A percentile compares a stretch with the other conserved stretches of the same genome.
These are phyloP conservation scores for Callipepla californica DNA, from an alignment of 2,113 vertebrate genomes.

Conservation along the genomic window DNA sequence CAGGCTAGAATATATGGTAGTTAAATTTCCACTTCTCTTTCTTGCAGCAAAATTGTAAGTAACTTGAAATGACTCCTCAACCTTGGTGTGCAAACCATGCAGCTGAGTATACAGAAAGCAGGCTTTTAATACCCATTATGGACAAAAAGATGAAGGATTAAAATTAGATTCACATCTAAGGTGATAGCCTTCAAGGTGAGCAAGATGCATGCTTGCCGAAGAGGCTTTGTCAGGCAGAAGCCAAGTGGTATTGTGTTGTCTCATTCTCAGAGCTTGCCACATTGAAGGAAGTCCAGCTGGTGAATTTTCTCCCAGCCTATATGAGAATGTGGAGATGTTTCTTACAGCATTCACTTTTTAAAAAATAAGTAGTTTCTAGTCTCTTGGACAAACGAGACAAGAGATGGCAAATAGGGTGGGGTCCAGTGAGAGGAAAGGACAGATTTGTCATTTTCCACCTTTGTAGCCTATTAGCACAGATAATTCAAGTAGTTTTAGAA, in stretches of 20 bases:
- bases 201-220: slow-evolving; percentile 37
- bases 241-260: background rate
- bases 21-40: slow-evolving; percentile 53
- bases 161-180: slow-evolving; percentile 28
- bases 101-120: background rate
- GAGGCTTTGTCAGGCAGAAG: slow-evolving; percentile 57
- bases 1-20: slow-evolving; percentile 29
- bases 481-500: slow-evolving; percentile 20
- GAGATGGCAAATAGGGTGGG: slow-evolving; percentile 49
- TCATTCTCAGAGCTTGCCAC: background rate
- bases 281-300: background rate
- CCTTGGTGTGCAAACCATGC: slow-evolving; percentile 39
- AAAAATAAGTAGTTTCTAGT: background rate
- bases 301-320: background rate
- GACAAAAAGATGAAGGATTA: background rate
- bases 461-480: background rate
- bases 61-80: slow-evolving; percentile 45
- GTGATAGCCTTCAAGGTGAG: slow-evolving; percentile 71
- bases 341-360: background rate
- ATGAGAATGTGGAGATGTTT: background rate
- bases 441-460: background rate
- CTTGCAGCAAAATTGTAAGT: slow-evolving; percentile 37
- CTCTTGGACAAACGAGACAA: background rate
- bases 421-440: slow-evolving; percentile 29
- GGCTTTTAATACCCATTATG: slow-evolving; percentile 22